Conservation (phyloP, 2,797 vertebrate genomes). For the Anguilla obscura region DNA sequence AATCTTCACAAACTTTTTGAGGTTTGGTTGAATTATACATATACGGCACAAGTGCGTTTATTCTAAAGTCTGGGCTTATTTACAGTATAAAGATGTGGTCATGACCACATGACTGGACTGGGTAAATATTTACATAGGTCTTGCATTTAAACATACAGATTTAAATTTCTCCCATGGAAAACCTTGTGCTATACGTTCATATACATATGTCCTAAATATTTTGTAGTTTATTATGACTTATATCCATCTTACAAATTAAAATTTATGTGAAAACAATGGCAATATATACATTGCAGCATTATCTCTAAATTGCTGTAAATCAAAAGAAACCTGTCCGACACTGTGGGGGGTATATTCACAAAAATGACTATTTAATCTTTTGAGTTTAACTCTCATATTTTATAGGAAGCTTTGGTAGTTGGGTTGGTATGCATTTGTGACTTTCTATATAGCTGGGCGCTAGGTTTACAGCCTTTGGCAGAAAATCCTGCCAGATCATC, state of each 20-base stretch:
- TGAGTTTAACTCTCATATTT: not conserved
- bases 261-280: not conserved
- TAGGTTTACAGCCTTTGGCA: not conserved
- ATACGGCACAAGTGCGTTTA: slow-evolving; percentile 1
- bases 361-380: not conserved
- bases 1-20: slow-evolving; percentile 2
- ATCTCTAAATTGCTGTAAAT: slow-evolving; percentile 6
- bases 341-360: not conserved
- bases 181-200: not conserved
- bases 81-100: slow-evolving; percentile 26
- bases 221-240: not conserved
- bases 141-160: slow-evolving; percentile 19
- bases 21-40: slow-evolving; percentile 22
- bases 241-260: not conserved
- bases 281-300: not conserved
- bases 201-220: not conserved
- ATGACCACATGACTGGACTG: slow-evolving; percentile 13
- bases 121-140: slow-evolving; percentile 26
- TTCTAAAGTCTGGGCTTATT: slow-evolving; percentile 27
- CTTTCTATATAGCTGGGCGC: not conserved
- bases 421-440: not conserved
- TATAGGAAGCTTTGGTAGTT: not conserved
- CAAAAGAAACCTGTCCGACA: not conserved
- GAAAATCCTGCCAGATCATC: not conserved
- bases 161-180: slow-evolving; percentile 20